Base-by-base conservation (phyloP, 2,113 vertebrate species). In the Bufo gargarizans region DNA sequence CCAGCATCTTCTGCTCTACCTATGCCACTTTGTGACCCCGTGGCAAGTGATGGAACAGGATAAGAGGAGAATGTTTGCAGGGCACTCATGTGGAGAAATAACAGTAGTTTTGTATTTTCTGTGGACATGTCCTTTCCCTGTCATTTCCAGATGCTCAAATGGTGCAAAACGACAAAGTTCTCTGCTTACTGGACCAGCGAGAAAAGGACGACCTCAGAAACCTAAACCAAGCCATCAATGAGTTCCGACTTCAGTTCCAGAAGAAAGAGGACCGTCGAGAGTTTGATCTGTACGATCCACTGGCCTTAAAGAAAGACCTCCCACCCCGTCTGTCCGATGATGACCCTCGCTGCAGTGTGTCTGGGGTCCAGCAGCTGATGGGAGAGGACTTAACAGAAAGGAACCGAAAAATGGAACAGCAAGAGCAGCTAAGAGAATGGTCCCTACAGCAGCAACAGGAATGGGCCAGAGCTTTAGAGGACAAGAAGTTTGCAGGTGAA, bases 381-480 rank as follows among this genome's bases (percentile, higher is more conserved):
- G 98, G 97, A 6, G 97, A 99, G 91, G 98, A 99, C 84, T 90
- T 93, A 6, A 92, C 92, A 72, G 89, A 89, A 17, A 3, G 19
- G 0, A 86, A 91, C 63, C 93, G 98, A 53, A 91, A 77, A 87
- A 95, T 88, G 88, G 95, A 94, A 79, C 98, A 99, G 89, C 92
- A 92, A 91, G 95, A 97, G 84, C 97, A 99, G 91, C 92, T 95
- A 33, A 92, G 96, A 49, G 93, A 94, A 33, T 99, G 98, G 98
- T 93, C 90, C 79, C 86, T 95, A 80, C 96, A 98, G 58, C 97
- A 99, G 85, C 96, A 96, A 50, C 88, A 90, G 0, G 96, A 97
- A 0, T 89, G 47, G 88, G 89, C 92, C n/a, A 77, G 86, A 10
- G 92, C 93, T 0, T 92, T 91, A 9, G 93, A 92, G 0, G 89